These are phyloP conservation scores for Lasaia peninsularis DNA, from an alignment of 1,140 invertebrate genomes.

Conservation along the genomic window DNA sequence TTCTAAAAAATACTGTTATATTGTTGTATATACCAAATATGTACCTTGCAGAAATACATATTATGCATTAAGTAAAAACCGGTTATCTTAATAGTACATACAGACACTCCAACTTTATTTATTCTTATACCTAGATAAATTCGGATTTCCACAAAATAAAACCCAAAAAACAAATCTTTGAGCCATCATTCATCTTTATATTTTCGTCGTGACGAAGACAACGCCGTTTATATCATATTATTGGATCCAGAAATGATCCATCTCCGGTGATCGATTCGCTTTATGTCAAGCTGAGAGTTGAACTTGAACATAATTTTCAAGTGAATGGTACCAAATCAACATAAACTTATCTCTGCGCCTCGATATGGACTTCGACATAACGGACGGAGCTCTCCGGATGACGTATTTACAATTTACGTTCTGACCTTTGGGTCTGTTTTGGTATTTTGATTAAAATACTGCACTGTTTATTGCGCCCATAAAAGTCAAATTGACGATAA, in stretches of 20 bases:
- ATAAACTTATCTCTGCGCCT: constrained; percentile 62
- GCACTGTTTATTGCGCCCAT: neutral
- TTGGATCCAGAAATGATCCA: constrained; percentile 14
- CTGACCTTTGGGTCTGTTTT: constrained; percentile 46
- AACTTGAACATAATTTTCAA: constrained; percentile 50
- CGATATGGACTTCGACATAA: constrained; percentile 70
- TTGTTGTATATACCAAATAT: too few relatives aligned
- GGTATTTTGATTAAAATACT: constrained; percentile 36
- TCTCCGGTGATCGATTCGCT: constrained; percentile 38
- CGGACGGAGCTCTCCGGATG: constrained; percentile 55
- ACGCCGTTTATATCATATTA: neutral
- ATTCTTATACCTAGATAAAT: too few relatives aligned
- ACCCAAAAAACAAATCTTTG: too few relatives aligned
- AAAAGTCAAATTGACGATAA: too few relatives aligned
- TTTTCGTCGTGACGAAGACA: neutral
- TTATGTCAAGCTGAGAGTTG: constrained; percentile 35
- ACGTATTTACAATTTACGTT: constrained; percentile 53
- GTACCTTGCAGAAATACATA: too few relatives aligned
- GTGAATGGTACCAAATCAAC: constrained; percentile 72
- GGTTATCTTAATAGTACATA: too few relatives aligned
- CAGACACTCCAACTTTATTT: too few relatives aligned
- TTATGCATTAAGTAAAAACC: too few relatives aligned
- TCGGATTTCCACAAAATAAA: too few relatives aligned
- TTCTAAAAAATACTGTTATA: too few relatives aligned
- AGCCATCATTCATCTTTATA: neutral